Percentiles rank a stretch among this genome's conserved stretches.
These are phyloP conservation scores for Steatocranus sp. DNA, from an alignment of 2,797 vertebrate species.

Conservation along the genomic window DNA sequence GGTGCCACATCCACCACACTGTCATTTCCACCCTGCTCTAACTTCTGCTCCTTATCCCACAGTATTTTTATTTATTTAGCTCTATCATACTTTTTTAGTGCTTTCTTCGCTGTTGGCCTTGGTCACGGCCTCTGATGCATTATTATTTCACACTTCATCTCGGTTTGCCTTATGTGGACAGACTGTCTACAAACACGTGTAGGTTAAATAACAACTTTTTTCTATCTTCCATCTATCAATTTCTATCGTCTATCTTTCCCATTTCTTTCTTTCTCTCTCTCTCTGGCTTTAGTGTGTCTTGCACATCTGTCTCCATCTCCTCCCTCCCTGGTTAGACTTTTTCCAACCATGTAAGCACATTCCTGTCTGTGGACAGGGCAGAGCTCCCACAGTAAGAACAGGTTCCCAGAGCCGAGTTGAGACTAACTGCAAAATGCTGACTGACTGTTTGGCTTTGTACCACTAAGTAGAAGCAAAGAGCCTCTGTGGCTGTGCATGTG, in stretches of 20 bases:
- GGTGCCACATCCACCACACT: slow-evolving; percentile 55
- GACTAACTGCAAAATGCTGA: slow-evolving; percentile 36
- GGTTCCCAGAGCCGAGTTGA: slow-evolving; percentile 53
- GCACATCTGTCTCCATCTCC: slow-evolving; percentile 43
- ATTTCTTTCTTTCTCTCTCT: neutral
- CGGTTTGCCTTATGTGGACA: neutral
- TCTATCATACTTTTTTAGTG: neutral
- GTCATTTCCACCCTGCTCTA: slow-evolving; percentile 7
- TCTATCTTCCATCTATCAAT: neutral
- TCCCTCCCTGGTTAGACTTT: slow-evolving; percentile 48
- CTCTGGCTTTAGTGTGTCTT: neutral
- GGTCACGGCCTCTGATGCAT: neutral
- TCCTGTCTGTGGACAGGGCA: slow-evolving; percentile 61
- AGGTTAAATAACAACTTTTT: neutral
- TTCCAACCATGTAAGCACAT: slow-evolving; percentile 76
- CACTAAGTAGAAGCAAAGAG: neutral
- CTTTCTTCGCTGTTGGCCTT: neutral
- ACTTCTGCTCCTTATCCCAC: slow-evolving; percentile 9
- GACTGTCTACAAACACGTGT: neutral
- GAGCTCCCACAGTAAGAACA: slow-evolving; percentile 56
- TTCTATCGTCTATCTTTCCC: neutral
- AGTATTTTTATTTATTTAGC: neutral
- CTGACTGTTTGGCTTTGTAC: slow-evolving; percentile 11
- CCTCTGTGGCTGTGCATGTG: neutral
- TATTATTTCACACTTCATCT: neutral